Base-by-base conservation (phyloP, 64 coral and sea anemone species). In the Cladopsammia gracilis region DNA sequence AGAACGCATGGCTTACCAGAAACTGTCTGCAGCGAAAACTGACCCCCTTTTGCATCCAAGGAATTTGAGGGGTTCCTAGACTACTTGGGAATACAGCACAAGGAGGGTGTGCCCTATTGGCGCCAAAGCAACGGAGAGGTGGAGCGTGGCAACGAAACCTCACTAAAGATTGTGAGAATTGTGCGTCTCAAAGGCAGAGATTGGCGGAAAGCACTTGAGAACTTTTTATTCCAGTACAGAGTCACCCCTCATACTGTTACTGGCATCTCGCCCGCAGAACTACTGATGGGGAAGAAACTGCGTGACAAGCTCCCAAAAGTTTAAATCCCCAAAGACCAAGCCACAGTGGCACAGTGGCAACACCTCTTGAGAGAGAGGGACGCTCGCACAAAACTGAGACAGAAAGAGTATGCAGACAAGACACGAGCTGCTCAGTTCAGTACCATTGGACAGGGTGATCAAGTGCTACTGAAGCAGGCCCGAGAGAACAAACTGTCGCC, bases 331-430 rank as follows among this genome's bases (percentile, higher is more conserved):
- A 25, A 61, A 25, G 79, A 84, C 13, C 80, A 61, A 67, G 78
- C 79, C n/a, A 86, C 78, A 7, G 93, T 90, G n/a, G 87, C 93
- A 86, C 42, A 71, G 20, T 95, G 78, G 93, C 77, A 95, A 47
- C 93, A 90, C 50, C 70, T 76, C 6, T 44, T 95, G 11, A 75
- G 71, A 86, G 79, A 95, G 44, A 90, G 93, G 50, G 79, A 90
- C 75, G 87, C 93, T 14, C 25, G 64, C 16, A 48, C 25, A n/a
- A n/a, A n/a, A n/a, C n/a, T n/a, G n/a, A n/a, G n/a, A n/a, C n/a
- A n/a, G n/a, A n/a, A n/a, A n/a, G n/a, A n/a, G n/a, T n/a, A n/a
- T n/a, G n/a, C n/a, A n/a, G n/a, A n/a, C n/a, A n/a, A n/a, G n/a
- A n/a, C n/a, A n/a, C n/a, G n/a, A n/a, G n/a, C n/a, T n/a, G n/a